phyloP scores from a whole-genome alignment of 2,888 invertebrate species.

The Cataglyphis altisquamis region DNA sequence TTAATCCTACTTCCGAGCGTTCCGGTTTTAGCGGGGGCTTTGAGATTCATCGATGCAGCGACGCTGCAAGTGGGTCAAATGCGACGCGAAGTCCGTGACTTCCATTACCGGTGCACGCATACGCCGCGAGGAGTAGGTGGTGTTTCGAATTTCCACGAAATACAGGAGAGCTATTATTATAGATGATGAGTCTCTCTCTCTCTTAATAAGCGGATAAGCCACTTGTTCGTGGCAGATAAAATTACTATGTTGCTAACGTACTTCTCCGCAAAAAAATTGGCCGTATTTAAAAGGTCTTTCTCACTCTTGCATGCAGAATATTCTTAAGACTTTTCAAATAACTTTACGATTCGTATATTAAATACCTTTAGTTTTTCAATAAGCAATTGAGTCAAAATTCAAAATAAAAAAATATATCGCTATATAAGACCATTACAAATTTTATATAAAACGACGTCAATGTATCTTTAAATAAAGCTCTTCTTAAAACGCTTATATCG shows the following conservation, averaged over 20 bases:
- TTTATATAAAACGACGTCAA: not conserved
- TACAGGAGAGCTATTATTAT: conserved; percentile 18
- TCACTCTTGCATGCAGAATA: not conserved
- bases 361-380: not conserved
- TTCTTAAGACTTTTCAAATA: not conserved
- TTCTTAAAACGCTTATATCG: not conserved
- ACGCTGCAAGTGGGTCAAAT: conserved; percentile 42
- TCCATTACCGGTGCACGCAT: conserved; percentile 7
- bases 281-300: not conserved
- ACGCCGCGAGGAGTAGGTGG: conserved; percentile 13
- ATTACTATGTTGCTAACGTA: not conserved
- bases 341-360: not conserved
- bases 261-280: not conserved
- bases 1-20: conserved; percentile 64
- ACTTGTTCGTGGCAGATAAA: not conserved
- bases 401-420: not conserved
- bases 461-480: conserved; percentile 25
- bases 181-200: not conserved
- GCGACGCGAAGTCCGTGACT: conserved; percentile 46
- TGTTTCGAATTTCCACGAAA: conserved; percentile 30
- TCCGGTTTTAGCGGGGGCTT: conserved; percentile 62
- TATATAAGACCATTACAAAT: not conserved
- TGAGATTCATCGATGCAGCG: conserved; percentile 44
- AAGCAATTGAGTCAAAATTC: not conserved
- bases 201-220: conserved; percentile 14